Evolutionary conservation across 2,888 invertebrate species (phyloP), one percentile per base, ranked within the genome.

Genomic region (Apeira syringaria): DNA sequence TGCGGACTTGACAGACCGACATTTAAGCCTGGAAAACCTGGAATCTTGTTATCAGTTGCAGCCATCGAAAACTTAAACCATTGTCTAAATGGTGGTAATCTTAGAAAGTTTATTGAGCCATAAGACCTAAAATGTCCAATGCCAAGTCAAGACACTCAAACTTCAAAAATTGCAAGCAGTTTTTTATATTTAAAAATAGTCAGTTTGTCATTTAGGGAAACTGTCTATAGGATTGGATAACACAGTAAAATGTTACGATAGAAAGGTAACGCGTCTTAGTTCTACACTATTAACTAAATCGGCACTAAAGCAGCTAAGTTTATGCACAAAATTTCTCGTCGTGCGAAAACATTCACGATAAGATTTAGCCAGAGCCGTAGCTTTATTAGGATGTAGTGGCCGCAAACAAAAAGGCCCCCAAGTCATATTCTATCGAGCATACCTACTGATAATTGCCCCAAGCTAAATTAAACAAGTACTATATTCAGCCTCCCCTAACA

Each of bases 221-320:
- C 20, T 7, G 6, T 20, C 7, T 20, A 5, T 7, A 2, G 3
- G 2, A 34, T 10, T 12, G 29, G 17, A 34, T 9, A 37, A 34
- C 18, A 38, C 12, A 29, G 34, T 47, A 47, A 52, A 47, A 37
- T 24, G 22, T 20, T 27, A n/a, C 7, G 18, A 39, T 29, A 26
- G 10, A 29, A 22, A 22, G 26, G 40, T 6, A 36, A 29, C 25
- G 24, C 12, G 26, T 26, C 11, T 24, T 10, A 28, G 33, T 20
- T 20, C 34, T 15, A 25, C 9, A 32, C 39, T 41, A 45, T 36
- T 41, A 40, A 26, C 40, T 10, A 29, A 53, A 53, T 50, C 27
- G 50, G 25, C 22, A 40, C 17, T 45, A 52, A 52, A 50, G 6
- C 28, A 26, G 40, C 37, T 32, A 33, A 53, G 35, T 56, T 50